phyloP scores from a whole-genome alignment of 2,797 vertebrate species.

The Halcyon badia region DNA sequence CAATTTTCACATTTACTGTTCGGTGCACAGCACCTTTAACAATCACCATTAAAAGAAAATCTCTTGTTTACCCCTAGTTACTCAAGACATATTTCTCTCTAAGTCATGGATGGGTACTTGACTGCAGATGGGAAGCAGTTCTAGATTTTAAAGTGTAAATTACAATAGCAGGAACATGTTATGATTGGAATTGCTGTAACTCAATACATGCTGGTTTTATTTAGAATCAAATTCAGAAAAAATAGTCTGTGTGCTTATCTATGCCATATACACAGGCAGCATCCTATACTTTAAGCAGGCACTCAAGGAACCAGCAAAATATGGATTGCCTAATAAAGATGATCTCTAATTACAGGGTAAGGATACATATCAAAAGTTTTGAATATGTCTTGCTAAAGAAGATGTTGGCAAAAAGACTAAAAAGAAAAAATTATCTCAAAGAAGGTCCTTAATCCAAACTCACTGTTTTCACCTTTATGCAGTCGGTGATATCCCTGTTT shows the following conservation, averaged over 20 bases:
- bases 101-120: neutral
- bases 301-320: neutral
- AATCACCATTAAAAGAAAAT: neutral
- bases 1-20: neutral
- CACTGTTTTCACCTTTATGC: neutral
- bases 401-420: neutral
- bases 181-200: neutral
- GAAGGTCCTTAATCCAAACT: neutral
- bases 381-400: neutral
- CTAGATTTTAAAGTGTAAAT: neutral
- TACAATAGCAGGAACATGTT: neutral
- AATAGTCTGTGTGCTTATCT: neutral
- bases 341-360: neutral
- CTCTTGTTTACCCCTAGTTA: neutral
- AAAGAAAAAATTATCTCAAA: neutral
- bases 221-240: neutral
- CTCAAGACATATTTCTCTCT: neutral
- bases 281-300: neutral
- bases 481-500: neutral
- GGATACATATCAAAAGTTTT: neutral
- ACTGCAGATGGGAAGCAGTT: neutral
- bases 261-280: neutral
- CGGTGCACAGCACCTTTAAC: neutral
- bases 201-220: neutral
- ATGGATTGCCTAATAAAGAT: neutral